Base-by-base conservation (phyloP, 2,888 invertebrate genomes). In the Arge pagana region DNA sequence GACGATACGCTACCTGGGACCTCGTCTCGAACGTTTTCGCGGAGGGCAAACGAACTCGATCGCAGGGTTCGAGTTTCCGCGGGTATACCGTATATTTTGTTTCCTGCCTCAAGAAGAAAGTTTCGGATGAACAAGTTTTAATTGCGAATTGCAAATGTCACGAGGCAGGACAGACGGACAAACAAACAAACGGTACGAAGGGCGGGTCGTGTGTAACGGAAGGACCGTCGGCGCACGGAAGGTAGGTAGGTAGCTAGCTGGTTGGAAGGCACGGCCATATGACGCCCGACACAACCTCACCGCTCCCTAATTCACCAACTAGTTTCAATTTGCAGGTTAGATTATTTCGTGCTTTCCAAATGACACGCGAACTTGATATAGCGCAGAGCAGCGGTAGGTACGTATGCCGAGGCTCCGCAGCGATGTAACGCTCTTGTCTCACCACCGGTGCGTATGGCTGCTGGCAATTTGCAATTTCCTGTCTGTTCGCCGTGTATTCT, bases 401-500 rank as follows among this genome's bases (percentile, higher is more conserved):
- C n/a, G 23, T 24, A 7, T 6, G 16, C 15, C 5, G 13, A n/a
- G 24, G 26, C 39, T 3, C n/a, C 19, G 21, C 24, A n/a, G 11
- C 23, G 23, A 13, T 24, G 36, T 18, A 5, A n/a, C 5, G 36
- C 16, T 8, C 10, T 19, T 8, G 36, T 5, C 7, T 8, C 36
- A 16, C 19, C 36, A 13, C 18, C 42, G 18, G 30, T 30, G 42
- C 48, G 28, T 42, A 50, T 53, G 57, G 52, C 56, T 56, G 56
- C 57, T 65, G 67, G 67, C 71, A 72, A 73, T 73, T 72, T 67
- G 71, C 70, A 72, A 72, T 73, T 73, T 73, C 72, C 72, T 65
- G 65, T 57, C 61, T 58, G 62, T 62, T 65, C 59, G 61, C 53
- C 19, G 21, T 50, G 24, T 50, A 40, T 41, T 41, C 33, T 21